Evolutionary conservation across 2,113 vertebrate species (phyloP).

Genomic region (Salvelinus namaycush): DNA sequence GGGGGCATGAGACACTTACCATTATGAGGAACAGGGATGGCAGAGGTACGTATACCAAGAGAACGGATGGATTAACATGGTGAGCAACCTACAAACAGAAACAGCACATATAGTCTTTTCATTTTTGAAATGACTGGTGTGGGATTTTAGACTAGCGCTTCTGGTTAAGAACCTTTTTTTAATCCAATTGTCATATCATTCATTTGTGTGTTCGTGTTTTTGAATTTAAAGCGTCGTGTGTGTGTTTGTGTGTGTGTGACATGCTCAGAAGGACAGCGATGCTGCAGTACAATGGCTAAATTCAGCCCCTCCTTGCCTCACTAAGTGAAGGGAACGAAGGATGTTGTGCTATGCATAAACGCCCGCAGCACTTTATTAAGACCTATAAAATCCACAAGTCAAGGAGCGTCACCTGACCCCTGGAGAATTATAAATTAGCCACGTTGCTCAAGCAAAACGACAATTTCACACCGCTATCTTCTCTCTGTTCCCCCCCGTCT

Average conservation of each 20-base stretch:
- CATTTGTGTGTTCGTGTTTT: too few species aligned
- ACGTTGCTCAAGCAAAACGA: conserved; percentile 73
- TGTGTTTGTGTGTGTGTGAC: background rate
- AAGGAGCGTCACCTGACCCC: conserved; percentile 70
- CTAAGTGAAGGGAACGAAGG: conserved; percentile 72
- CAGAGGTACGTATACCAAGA: too few species aligned
- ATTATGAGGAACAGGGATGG: too few species aligned
- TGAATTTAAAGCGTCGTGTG: background rate
- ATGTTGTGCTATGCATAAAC: conserved; percentile 75
- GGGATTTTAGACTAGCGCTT: too few species aligned
- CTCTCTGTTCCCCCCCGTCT: conserved; percentile 27
- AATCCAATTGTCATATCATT: too few species aligned
- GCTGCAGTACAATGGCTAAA: conserved; percentile 43
- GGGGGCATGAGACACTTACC: too few species aligned
- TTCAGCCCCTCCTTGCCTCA: conserved; percentile 67
- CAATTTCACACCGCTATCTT: conserved; percentile 62
- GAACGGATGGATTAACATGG: too few species aligned
- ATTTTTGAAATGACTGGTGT: too few species aligned
- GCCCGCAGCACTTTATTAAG: conserved; percentile 79
- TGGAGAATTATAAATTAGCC: conserved; percentile 79
- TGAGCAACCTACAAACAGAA: too few species aligned
- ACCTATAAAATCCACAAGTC: conserved; percentile 77
- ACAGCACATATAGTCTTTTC: too few species aligned
- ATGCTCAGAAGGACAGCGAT: conserved; percentile 45
- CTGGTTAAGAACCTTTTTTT: too few species aligned